Conservation (phyloP, 2,797 vertebrate species). For the Esox masquinongy region DNA sequence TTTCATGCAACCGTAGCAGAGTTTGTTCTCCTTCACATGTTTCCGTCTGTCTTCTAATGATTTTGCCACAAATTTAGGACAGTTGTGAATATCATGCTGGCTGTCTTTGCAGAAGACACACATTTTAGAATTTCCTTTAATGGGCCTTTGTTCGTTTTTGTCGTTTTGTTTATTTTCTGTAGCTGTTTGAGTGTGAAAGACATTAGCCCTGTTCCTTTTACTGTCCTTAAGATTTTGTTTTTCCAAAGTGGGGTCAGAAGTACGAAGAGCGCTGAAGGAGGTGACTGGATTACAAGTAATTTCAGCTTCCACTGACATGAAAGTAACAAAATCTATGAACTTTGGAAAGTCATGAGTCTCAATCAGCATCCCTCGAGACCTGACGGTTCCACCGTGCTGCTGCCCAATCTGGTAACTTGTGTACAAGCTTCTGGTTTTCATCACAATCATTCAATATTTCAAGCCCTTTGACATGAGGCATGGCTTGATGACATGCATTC, state of each 20-base stretch:
- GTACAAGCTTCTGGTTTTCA: constrained; percentile 30
- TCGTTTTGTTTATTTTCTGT: not conserved
- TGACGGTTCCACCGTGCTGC: constrained; percentile 17
- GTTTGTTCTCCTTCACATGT: not conserved
- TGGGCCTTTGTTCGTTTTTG: not conserved
- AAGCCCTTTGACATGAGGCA: constrained; percentile 21
- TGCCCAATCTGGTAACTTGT: constrained; percentile 27
- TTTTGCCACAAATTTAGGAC: not conserved
- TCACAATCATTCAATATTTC: constrained; percentile 30
- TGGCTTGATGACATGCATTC: constrained; percentile 18
- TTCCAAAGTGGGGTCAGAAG: not conserved
- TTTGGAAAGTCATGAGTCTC: constrained; percentile 5
- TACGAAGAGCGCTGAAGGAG: not conserved
- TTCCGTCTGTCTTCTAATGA: too few relatives aligned
- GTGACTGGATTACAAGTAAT: constrained; percentile 20
- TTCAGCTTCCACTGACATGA: constrained; percentile 16
- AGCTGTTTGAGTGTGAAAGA: not conserved
- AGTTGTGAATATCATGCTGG: not conserved
- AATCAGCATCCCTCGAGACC: constrained; percentile 1
- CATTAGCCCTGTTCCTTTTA: not conserved
- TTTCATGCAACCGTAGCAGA: not conserved
- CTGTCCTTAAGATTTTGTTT: not conserved
- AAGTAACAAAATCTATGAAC: not conserved
- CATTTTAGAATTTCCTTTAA: not conserved
- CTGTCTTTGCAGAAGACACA: not conserved